phyloP scores from a whole-genome alignment of 1,140 invertebrate species.

The Camponotus floridanus region DNA sequence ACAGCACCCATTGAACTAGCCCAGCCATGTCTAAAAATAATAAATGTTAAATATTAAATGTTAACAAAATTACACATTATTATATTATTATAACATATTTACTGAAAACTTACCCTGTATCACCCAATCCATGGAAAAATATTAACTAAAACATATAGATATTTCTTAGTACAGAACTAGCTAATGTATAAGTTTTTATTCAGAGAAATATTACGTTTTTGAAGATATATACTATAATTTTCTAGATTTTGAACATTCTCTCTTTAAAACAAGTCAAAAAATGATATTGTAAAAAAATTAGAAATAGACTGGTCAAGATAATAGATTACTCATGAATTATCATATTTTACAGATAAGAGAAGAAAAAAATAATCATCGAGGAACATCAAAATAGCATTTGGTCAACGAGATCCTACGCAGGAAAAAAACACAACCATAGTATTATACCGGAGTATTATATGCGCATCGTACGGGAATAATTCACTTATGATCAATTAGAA shows the following conservation, averaged over 20 bases:
- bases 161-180: not conserved
- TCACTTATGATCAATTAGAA: slow-evolving; percentile 65
- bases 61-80: slow-evolving; percentile 13
- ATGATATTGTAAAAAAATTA: too few relatives aligned
- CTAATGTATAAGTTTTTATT: not conserved
- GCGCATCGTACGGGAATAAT: slow-evolving; percentile 52
- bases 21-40: slow-evolving; percentile 95
- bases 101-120: slow-evolving; percentile 85
- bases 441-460: not conserved
- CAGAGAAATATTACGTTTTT: not conserved
- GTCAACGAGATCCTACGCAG: too few relatives aligned
- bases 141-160: slow-evolving; percentile 84
- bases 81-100: not conserved
- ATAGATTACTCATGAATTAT: too few relatives aligned
- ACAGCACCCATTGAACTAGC: slow-evolving; percentile 93
- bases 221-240: not conserved
- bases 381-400: too few relatives aligned
- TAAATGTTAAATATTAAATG: slow-evolving; percentile 40
- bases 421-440: not conserved
- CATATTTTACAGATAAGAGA: too few relatives aligned
- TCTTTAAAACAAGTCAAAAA: not conserved
- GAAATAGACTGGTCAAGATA: too few relatives aligned
- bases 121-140: slow-evolving; percentile 87
- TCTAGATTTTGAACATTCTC: not conserved
- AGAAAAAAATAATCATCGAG: too few relatives aligned